Conservation (phyloP, 1,140 invertebrate genomes). For the Heterodera schachtii region DNA sequence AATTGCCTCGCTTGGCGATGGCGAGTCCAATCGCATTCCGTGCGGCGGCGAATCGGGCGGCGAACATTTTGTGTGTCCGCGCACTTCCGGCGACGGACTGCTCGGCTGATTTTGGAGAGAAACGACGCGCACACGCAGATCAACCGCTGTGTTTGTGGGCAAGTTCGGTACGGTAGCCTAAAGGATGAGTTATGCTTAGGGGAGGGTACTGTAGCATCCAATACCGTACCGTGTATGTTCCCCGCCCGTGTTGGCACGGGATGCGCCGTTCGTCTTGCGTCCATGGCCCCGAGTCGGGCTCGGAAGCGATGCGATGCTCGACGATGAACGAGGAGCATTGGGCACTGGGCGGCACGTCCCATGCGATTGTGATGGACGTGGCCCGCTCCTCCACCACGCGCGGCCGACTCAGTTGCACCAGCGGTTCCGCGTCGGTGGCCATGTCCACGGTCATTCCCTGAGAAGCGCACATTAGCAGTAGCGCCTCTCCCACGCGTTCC, state of each 20-base stretch:
- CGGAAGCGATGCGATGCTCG: constrained; percentile 57
- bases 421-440: constrained; percentile 57
- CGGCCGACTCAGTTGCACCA: constrained; percentile 52
- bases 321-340: constrained; percentile 61
- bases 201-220: too few species aligned
- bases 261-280: constrained; percentile 56
- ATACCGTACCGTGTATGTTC: constrained; percentile 44
- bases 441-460: constrained; percentile 54
- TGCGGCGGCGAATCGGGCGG: constrained; percentile 60
- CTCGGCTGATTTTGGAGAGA: constrained; percentile 56
- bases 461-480: neutral
- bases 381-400: constrained; percentile 61
- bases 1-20: constrained; percentile 57
- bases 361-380: constrained; percentile 60
- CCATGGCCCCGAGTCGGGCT: constrained; percentile 56
- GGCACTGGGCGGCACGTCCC: constrained; percentile 53
- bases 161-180: constrained; percentile 56
- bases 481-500: neutral
- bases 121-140: constrained; percentile 58
- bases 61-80: constrained; percentile 64
- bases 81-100: constrained; percentile 60
- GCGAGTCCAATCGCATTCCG: constrained; percentile 59
- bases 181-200: neutral
- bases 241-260: constrained; percentile 54
- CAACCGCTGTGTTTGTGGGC: constrained; percentile 63